Evolutionary conservation across 2,797 vertebrate species (phyloP).

Genomic region (Amniataba percoides): DNA sequence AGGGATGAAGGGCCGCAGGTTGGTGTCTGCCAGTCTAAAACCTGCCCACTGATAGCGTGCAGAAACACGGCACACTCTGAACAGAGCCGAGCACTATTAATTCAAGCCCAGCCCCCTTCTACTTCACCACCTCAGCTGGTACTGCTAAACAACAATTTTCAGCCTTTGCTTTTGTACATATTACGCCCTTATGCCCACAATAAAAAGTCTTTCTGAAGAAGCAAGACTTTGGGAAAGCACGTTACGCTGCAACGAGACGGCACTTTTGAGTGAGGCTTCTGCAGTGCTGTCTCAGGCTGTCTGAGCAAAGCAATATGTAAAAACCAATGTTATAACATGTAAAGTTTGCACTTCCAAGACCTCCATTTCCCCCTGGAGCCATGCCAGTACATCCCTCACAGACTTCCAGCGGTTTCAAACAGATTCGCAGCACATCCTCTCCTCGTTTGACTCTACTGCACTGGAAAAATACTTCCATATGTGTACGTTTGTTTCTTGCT

Average conservation of each 20-base stretch:
- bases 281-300: slow-evolving; percentile 27
- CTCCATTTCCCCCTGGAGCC: slow-evolving; percentile 43
- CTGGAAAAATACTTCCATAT: slow-evolving; percentile 78
- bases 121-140: slow-evolving; percentile 10
- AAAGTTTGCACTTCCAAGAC: slow-evolving; percentile 42
- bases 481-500: slow-evolving; percentile 59
- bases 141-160: slow-evolving; percentile 42
- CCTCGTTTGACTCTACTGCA: slow-evolving; percentile 63
- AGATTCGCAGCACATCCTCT: slow-evolving; percentile 68
- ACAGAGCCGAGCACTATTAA: slow-evolving; percentile 38
- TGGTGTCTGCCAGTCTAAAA: slow-evolving; percentile 60
- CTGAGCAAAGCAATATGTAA: slow-evolving; percentile 38
- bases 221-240: slow-evolving; percentile 16
- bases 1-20: slow-evolving; percentile 64
- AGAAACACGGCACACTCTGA: slow-evolving; percentile 42
- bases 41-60: slow-evolving; percentile 63
- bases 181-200: slow-evolving; percentile 25
- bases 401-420: slow-evolving; percentile 60
- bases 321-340: slow-evolving; percentile 44
- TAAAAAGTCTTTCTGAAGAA: slow-evolving; percentile 36
- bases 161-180: slow-evolving; percentile 51
- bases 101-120: slow-evolving; percentile 18
- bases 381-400: slow-evolving; percentile 54
- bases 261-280: slow-evolving; percentile 5
- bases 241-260: background rate